A percentile compares a stretch with the other conserved stretches of the same genome.
These are phyloP conservation scores for Zosterops lateralis DNA, from an alignment of 2,113 vertebrate genomes.

Conservation along the genomic window DNA sequence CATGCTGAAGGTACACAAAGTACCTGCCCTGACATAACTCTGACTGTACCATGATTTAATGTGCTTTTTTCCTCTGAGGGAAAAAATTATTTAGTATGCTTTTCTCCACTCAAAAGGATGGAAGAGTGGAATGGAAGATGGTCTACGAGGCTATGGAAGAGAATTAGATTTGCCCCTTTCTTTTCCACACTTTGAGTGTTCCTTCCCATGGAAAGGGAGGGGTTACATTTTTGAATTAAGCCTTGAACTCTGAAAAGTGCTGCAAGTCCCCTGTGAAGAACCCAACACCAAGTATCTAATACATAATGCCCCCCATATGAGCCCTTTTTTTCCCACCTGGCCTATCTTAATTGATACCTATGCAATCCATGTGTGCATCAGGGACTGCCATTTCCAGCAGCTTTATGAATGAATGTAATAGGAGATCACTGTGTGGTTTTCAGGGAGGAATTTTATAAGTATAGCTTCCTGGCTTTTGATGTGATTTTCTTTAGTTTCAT, in stretches of 20 bases:
- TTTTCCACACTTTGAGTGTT: neutral
- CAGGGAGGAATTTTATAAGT: neutral
- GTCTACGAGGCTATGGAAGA: neutral
- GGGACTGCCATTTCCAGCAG: conserved; percentile 22
- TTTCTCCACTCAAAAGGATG: too few relatives aligned
- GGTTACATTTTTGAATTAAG: neutral
- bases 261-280: neutral
- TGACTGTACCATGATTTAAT: neutral
- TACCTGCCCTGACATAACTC: neutral
- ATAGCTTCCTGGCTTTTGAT: conserved; percentile 34
- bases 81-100: too few relatives aligned
- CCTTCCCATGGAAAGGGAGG: neutral
- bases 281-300: neutral
- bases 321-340: neutral
- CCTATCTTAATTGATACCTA: neutral
- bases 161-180: neutral
- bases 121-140: neutral
- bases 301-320: neutral
- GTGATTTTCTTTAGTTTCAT: conserved; percentile 11
- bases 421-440: neutral
- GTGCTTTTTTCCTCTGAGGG: neutral
- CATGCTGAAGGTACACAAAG: fast-evolving
- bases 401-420: conserved; percentile 18
- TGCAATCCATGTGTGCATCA: neutral
- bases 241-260: neutral